phyloP scores from a whole-genome alignment of 1,140 invertebrate genomes.

The Psilanteris sp. region DNA sequence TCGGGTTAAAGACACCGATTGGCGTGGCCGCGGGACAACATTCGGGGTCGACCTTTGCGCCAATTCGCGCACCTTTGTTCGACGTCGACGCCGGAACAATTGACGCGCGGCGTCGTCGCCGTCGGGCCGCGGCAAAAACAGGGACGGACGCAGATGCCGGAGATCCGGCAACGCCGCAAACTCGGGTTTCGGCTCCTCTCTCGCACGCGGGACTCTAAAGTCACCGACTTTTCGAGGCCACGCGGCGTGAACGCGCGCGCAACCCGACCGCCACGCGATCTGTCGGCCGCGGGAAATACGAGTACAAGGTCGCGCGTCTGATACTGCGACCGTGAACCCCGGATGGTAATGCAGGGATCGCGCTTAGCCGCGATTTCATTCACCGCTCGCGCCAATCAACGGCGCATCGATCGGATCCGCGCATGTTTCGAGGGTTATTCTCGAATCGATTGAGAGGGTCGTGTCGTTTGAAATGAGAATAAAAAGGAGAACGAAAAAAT shows the following conservation, averaged over 20 bases:
- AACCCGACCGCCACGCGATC: constrained; percentile 77
- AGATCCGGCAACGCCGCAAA: constrained; percentile 73
- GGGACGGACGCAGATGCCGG: constrained; percentile 3
- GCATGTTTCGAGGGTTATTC: too few relatives aligned
- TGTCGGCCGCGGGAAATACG: constrained; percentile 77
- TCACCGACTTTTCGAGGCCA: constrained; percentile 80
- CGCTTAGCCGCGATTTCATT: constrained; percentile 16
- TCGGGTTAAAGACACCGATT: constrained; percentile 48
- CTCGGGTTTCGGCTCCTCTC: constrained; percentile 64
- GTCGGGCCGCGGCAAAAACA: background rate
- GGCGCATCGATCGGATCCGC: too few relatives aligned
- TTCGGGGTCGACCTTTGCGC: constrained; percentile 26
- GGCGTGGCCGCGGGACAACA: constrained; percentile 1
- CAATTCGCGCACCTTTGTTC: constrained; percentile 22
- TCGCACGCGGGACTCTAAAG: constrained; percentile 67
- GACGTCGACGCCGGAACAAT: constrained; percentile 52
- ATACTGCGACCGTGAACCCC: constrained; percentile 67
- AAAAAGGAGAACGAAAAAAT: too few relatives aligned
- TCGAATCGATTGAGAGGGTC: constrained; percentile 3
- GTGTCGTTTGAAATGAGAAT: too few relatives aligned
- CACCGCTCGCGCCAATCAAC: constrained; percentile 3
- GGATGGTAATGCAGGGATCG: constrained; percentile 72
- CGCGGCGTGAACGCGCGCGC: constrained; percentile 69
- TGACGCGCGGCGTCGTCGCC: constrained; percentile 25
- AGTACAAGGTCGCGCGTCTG: constrained; percentile 74